Percentiles rank a stretch among this genome's conserved stretches.
phyloP scores from a whole-genome alignment of 2,888 invertebrate genomes.

The Strigamia maritima region DNA sequence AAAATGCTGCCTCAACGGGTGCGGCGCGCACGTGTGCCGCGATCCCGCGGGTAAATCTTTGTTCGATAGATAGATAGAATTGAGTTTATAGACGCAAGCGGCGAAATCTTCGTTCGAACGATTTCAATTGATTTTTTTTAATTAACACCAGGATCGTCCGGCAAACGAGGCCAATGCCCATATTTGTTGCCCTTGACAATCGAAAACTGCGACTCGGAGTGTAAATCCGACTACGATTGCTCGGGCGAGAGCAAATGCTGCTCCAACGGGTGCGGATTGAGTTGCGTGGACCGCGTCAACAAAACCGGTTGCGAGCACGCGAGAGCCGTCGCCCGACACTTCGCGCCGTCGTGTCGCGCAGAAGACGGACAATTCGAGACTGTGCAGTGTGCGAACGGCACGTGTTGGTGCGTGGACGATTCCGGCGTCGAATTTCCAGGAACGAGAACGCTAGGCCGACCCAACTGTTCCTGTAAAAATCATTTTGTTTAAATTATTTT shows the following conservation, averaged over 20 bases:
- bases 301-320: constrained; percentile 70
- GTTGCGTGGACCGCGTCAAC: constrained; percentile 69
- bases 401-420: constrained; percentile 79
- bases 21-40: constrained; percentile 27
- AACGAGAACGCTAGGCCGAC: neutral
- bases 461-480: neutral
- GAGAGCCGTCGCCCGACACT: constrained; percentile 58
- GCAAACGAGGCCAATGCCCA: constrained; percentile 69
- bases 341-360: constrained; percentile 69
- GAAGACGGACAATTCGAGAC: constrained; percentile 66
- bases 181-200: constrained; percentile 68
- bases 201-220: constrained; percentile 71
- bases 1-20: constrained; percentile 37
- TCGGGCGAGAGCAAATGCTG: constrained; percentile 70
- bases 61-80: no score
- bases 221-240: constrained; percentile 73
- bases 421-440: constrained; percentile 73
- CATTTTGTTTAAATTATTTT: no score
- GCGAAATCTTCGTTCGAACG: no score
- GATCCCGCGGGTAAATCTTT: constrained; percentile 36
- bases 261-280: constrained; percentile 81
- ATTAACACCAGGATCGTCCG: constrained; percentile 40
- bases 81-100: no score
- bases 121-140: no score
- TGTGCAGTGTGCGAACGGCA: constrained; percentile 68